Base-by-base conservation (phyloP, 2,888 invertebrate genomes). In the Diaprepes abbreviatus region DNA sequence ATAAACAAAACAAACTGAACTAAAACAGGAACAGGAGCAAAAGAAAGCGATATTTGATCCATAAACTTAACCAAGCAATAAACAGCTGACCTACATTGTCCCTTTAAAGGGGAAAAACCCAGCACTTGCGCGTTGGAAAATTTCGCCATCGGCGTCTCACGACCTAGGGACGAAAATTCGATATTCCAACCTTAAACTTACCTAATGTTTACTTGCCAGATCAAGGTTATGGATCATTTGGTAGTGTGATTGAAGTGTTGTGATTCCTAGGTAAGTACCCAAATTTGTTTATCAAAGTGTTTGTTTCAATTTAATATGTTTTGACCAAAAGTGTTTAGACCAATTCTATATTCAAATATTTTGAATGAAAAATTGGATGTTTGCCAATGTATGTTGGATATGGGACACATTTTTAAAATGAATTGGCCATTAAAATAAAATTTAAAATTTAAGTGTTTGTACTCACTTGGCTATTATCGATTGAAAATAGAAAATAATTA, bases 141-240 rank as follows among this genome's bases (percentile, higher is more conserved):
- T 31, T 14, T 38, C 17, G 16, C n/a, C 59, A 58, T 16, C 43
- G 59, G 43, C 31, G 31, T 40, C 31, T 58, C 40, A 28, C 12
- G 33, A 17, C 38, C 62, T 19, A 35, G 19, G 36, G 12, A 36
- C 12, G 24, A 50, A 69, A 69, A 63, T 69, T 58, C 69, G 57
- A 69, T 69, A 58, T 33, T 58, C 28, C 58, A 69, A 69, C 68
- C 66, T 67, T 67, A 31, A 68, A 68, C 62, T 50, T 50, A 50
- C 28, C 14, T 17, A 55, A 38, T 69, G 58, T 69, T 69, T 64
- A 69, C 50, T 50, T 60, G 31, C 40, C n/a, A 14, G 38, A 69
- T 69, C 64, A 69, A 69, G 69, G 69, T 69, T 69, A 69, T 3
- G 33, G 16, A 50, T 33, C 2, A 50, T 7, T 50, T 28, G 16